Evolutionary conservation across 2,888 invertebrate species (phyloP), one percentile per base, ranked within the genome.

Genomic region (Perizoma flavofasciatum): DNA sequence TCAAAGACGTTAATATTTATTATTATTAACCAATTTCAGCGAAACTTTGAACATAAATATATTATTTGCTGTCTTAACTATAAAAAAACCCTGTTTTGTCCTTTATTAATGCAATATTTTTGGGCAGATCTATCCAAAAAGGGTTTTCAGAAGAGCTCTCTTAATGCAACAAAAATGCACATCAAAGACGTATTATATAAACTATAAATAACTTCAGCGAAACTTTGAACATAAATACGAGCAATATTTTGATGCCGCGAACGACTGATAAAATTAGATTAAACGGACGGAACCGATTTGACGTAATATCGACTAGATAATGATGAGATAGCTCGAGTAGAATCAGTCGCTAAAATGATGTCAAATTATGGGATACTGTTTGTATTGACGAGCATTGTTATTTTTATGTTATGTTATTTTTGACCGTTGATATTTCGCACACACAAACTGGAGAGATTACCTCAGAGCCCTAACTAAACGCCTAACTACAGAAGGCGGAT

Each of bases 261-360:
- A 34, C 52, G 6, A 5, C 43, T 59, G 66, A 65, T 65, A 63
- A 61, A 59, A 58, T 55, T 55, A 59, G 60, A 64, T 68, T 55
- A 51, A 6, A 22, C 3, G 5, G 32, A 53, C 61, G 69, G 68
- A 70, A 72, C 69, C 57, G 65, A 70, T 72, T 72, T 68, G 59
- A 72, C 72, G 73, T 72, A 74, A 59, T 57, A 60, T 49, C 39
- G 7, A 43, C 22, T 40, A 47, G 59, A 65, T 62, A 62, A 37
- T 41, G 57, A 51, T 45, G 55, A 59, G 56, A 61, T 57, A 59
- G 49, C 47, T 51, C 57, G 58, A 57, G 57, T 59, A 65, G 65
- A 59, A 62, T 60, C 49, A 22, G 10, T 44, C 9, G 10, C 10
- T 41, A 41, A 41, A 10, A 10, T 10, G 11, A 44, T 44, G 45